Base-by-base conservation (phyloP, 1,140 invertebrate genomes). In the Bathynomus jamesi region DNA sequence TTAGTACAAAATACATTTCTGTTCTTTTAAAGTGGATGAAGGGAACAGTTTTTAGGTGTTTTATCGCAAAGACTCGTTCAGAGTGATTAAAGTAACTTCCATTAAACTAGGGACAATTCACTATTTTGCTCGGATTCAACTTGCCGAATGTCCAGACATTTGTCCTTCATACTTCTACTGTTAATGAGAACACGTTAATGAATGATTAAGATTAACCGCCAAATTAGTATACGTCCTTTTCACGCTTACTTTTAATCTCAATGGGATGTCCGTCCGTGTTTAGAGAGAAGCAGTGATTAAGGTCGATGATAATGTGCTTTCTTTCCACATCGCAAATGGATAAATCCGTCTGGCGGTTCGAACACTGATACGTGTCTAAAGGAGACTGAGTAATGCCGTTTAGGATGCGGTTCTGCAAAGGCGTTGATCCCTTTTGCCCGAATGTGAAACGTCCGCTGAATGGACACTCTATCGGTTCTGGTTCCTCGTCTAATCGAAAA, bases 401-500 rank as follows among this genome's bases (percentile, higher is more conserved):
- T 53, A 82, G 74, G 61, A 87, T 85, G 67, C 85, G 78, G 0
- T 85, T 86, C 13, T 63, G 17, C 13, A 98, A 97, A 21, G 86
- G 87, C 61, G 93, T 89, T 75, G 95, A 93, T 30, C 93, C 93
- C 77, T 84, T 87, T 83, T 98, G 95, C 0, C 88, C 88, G 80
- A 98, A 98, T 80, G 89, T 91, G 79, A 94, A 98, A 82, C 97
- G 96, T 5, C 96, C 95, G 64, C 93, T 95, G 2, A 99, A 89
- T 0, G 96, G 96, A 83, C 96, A 98, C 62, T 92, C 87, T 5
- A 98, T 90, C 2, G 94, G 91, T 0, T 93, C 89, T 0, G 95
- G 95, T 83, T 95, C 89, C 81, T 92, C 91, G 25, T 93, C 93
- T 91, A 83, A 82, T 76, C 71, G 76, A 74, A 63, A 80, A 64